phyloP scores from a whole-genome alignment of 2,888 invertebrate genomes.

The Alloscopus bannaensis region DNA sequence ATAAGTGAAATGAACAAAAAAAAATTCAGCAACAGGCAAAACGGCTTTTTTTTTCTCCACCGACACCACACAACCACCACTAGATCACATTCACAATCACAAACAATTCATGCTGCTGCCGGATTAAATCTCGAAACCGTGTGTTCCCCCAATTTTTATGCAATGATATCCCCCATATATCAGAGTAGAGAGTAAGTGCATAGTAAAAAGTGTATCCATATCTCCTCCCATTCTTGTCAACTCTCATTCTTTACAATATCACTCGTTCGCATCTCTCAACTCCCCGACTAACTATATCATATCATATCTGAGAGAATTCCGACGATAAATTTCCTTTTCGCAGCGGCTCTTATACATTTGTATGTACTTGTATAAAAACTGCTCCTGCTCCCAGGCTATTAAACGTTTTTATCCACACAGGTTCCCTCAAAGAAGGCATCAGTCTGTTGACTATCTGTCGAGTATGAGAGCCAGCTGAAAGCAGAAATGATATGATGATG shows the following conservation, averaged over 20 bases:
- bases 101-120: background rate
- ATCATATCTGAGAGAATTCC: background rate
- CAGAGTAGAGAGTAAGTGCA: constrained; percentile 13
- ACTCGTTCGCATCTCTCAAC: constrained; percentile 38
- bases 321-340: constrained; percentile 11
- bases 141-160: background rate
- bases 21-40: constrained; percentile 26
- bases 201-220: constrained; percentile 32
- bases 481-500: constrained; percentile 41
- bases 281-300: constrained; percentile 4
- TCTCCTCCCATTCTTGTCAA: constrained; percentile 34
- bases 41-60: constrained; percentile 18
- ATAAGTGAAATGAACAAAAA: too few species aligned
- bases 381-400: constrained; percentile 11
- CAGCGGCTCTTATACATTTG: background rate
- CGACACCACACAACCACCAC: too few species aligned
- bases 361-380: background rate
- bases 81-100: background rate
- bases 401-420: constrained; percentile 41
- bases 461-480: constrained; percentile 33
- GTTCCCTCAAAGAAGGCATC: too few species aligned
- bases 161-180: background rate
- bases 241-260: constrained; percentile 49
- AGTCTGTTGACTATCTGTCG: too few species aligned
- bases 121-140: too few species aligned